A percentile compares a stretch with the other conserved stretches of the same genome.
These are phyloP conservation scores for Phoxinus phoxinus DNA, from an alignment of 2,113 vertebrate species.

Conservation along the genomic window DNA sequence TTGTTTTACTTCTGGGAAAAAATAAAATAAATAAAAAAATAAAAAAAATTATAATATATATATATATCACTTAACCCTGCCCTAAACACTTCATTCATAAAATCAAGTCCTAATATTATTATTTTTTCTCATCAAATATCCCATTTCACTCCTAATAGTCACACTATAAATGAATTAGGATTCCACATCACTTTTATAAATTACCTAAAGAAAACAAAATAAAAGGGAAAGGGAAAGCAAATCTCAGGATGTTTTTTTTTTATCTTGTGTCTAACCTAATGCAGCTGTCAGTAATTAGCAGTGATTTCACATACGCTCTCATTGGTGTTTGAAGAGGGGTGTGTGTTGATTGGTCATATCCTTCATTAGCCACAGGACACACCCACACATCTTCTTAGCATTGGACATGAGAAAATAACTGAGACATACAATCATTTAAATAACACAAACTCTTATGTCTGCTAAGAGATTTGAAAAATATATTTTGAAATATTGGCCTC, in stretches of 20 bases:
- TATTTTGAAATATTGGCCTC: not conserved
- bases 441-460: no score
- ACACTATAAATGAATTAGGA: not conserved
- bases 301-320: not conserved
- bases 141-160: no score
- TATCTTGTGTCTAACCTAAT: not conserved
- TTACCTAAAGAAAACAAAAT: not conserved
- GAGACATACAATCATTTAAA: not conserved
- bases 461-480: not conserved
- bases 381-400: not conserved
- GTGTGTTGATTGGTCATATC: not conserved
- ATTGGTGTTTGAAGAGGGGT: not conserved
- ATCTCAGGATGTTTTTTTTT: not conserved
- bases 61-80: not conserved
- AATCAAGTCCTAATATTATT: no score
- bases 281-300: constrained; percentile 1
- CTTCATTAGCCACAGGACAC: not conserved
- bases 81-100: no score
- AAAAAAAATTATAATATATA: no score
- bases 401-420: not conserved
- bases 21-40: no score
- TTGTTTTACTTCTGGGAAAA: not conserved
- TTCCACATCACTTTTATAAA: not conserved
- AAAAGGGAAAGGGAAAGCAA: no score
- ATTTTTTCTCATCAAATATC: no score